Evolutionary conservation across 2,113 vertebrate genomes (phyloP).

Genomic region (Cyprinus carpio): DNA sequence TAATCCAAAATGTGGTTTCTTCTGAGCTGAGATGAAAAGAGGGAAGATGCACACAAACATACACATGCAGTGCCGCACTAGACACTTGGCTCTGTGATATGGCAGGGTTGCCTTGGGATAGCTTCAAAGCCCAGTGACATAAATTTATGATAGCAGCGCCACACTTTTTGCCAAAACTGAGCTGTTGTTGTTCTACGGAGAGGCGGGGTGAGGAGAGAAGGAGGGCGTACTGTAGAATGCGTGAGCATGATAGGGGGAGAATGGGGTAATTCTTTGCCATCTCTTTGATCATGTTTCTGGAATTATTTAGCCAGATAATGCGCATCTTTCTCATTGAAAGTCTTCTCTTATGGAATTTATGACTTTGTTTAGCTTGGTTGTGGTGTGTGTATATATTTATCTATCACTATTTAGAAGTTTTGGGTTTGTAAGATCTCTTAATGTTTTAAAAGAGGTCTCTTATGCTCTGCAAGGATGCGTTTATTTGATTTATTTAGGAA

Average conservation of each 20-base stretch:
- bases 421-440: not conserved
- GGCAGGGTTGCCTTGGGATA: constrained; percentile 70
- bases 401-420: not conserved
- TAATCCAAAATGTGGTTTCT: constrained; percentile 55
- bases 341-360: constrained; percentile 40
- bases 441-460: not conserved
- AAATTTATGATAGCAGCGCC: constrained; percentile 77
- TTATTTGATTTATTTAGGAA: not conserved
- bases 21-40: constrained; percentile 61
- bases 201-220: not conserved
- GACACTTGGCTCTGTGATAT: constrained; percentile 70
- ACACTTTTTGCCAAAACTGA: constrained; percentile 74
- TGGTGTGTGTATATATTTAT: not conserved
- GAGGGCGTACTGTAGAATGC: not conserved
- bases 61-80: constrained; percentile 40
- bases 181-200: constrained; percentile 75
- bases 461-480: not conserved
- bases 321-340: constrained; percentile 60
- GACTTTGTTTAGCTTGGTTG: constrained; percentile 39
- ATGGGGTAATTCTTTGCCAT: constrained; percentile 61
- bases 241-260: constrained; percentile 2
- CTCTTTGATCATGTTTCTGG: constrained; percentile 74
- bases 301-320: constrained; percentile 63
- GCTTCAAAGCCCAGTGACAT: constrained; percentile 82
- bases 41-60: constrained; percentile 64